Base-by-base conservation (phyloP, 2,797 vertebrate species). In the Notolabrus celidotus region DNA sequence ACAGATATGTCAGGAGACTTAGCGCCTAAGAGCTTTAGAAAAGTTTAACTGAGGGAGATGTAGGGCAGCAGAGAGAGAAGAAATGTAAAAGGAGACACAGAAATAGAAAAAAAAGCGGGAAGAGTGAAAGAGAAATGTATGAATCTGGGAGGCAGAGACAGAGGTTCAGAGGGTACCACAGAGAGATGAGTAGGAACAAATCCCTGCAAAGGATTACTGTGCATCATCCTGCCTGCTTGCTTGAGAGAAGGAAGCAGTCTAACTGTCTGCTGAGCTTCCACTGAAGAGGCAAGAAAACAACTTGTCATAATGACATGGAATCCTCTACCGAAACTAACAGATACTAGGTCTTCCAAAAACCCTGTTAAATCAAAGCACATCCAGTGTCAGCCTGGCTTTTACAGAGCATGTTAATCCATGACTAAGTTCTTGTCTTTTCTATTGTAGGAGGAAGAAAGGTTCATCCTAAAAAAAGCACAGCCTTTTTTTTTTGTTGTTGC, bases 141-240 rank as follows among this genome's bases (percentile, higher is more conserved):
- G 62, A 74, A 62, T 74, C 71, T 75, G 68, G 22, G 67, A 82
- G 65, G 49, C 71, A 74, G 60, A 71, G 46, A 78, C 50, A 57
- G 59, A 65, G 46, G 62, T 77, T 86, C 70, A 77, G 47, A 79
- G 71, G 69, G 45, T 61, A 69, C 58, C 47, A 61, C 71, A 66
- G 77, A 84, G 74, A 79, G 65, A 77, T 56, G 1, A 76, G 81
- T 10, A 52, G 75, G 67, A 85, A 77, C 81, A 86, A 92, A 92
- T 91, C 82, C 78, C 66, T 46, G 43, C 67, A 62, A 72, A 77
- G 81, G 84, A 91, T 91, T 90, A 90, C 65, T 42, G 75, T 53
- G 70, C 80, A 86, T 83, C 84, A 72, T 73, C 77, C 66, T 68
- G 79, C 71, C 60, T 67, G 60, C 61, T 49, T 38, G 57, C 63